Conservation (phyloP, 2,113 vertebrate genomes). For the Serilophus lunatus region DNA sequence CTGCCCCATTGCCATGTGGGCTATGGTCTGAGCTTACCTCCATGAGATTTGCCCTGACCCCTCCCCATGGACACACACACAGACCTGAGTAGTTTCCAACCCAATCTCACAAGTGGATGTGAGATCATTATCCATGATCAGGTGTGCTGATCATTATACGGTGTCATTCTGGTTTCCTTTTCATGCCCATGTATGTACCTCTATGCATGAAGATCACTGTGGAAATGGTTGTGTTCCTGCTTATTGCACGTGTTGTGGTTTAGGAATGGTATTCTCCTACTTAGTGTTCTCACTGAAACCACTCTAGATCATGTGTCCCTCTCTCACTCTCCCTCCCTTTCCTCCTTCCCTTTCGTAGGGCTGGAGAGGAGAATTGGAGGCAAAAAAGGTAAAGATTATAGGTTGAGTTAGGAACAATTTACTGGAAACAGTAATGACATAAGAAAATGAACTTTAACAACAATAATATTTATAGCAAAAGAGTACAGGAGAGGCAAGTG, state of each 20-base stretch:
- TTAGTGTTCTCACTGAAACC: not conserved
- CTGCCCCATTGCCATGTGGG: too few species aligned
- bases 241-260: not conserved
- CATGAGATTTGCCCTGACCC: too few species aligned
- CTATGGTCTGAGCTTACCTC: too few species aligned
- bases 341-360: too few species aligned
- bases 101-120: too few species aligned
- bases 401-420: not conserved
- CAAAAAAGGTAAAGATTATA: not conserved
- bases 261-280: not conserved
- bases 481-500: not conserved
- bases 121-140: too few species aligned
- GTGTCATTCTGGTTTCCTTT: not conserved
- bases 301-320: not conserved
- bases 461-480: not conserved
- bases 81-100: too few species aligned
- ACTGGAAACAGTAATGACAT: not conserved
- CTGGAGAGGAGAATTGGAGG: not conserved
- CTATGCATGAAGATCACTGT: not conserved
- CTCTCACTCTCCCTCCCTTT: fast-evolving
- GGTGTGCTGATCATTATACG: not conserved
- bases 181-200: fast-evolving
- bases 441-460: not conserved
- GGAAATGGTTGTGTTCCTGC: not conserved
- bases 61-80: too few species aligned